Percentiles rank a stretch among this genome's conserved stretches.
Evolutionary conservation across 1,140 invertebrate genomes (phyloP).

Genomic region (Heliconius melpomene): DNA sequence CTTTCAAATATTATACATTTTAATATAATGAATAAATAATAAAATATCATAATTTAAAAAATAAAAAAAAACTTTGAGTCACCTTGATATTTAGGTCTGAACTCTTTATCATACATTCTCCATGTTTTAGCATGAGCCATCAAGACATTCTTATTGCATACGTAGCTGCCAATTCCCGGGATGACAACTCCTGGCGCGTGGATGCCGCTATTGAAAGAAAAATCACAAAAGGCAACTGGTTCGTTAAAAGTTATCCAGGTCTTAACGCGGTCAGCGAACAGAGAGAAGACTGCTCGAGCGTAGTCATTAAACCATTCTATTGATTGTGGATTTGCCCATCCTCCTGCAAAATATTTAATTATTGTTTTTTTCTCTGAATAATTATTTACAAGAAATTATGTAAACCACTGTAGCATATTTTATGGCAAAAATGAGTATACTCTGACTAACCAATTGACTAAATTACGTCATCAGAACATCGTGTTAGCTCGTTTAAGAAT

Average conservation of each 20-base stretch:
- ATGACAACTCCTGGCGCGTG: slow-evolving; percentile 75
- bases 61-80: not conserved
- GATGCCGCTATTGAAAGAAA: slow-evolving; percentile 76
- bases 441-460: too few species aligned
- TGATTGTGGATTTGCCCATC: not conserved
- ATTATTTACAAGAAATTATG: too few species aligned
- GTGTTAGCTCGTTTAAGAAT: too few species aligned
- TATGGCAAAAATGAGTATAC: too few species aligned
- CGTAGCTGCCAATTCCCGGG: slow-evolving; percentile 71
- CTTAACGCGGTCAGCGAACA: slow-evolving; percentile 83
- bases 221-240: slow-evolving; percentile 81
- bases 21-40: too few species aligned
- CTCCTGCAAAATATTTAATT: too few species aligned
- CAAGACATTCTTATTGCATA: slow-evolving; percentile 81
- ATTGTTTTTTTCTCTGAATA: too few species aligned
- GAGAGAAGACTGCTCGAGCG: slow-evolving; percentile 29
- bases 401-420: too few species aligned
- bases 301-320: slow-evolving; percentile 1
- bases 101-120: slow-evolving; percentile 80
- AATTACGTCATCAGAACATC: too few species aligned
- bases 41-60: too few species aligned
- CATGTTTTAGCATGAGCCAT: slow-evolving; percentile 83
- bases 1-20: too few species aligned
- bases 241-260: slow-evolving; percentile 87
- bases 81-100: slow-evolving; percentile 22